These are phyloP conservation scores for Tachuris rubrigastra DNA, from an alignment of 2,113 vertebrate species.

Conservation along the genomic window DNA sequence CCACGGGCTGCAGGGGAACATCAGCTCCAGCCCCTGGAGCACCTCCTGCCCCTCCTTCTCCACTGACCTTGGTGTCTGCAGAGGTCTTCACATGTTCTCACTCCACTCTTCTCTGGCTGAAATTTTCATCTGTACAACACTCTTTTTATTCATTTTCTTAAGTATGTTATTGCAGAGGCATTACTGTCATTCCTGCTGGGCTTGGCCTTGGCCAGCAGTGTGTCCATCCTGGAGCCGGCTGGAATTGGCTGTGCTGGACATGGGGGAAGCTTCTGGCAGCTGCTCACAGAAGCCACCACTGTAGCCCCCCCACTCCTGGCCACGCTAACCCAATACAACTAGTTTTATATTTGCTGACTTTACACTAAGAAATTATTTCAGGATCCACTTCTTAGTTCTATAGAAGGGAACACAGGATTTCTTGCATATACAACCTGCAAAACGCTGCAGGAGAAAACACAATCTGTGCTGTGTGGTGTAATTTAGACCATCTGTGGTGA, in stretches of 20 bases:
- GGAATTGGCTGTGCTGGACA: not conserved
- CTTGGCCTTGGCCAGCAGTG: not conserved
- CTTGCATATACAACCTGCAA: not conserved
- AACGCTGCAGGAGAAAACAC: not conserved
- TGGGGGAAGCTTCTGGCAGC: not conserved
- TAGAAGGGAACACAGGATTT: not conserved
- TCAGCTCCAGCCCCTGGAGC: not conserved
- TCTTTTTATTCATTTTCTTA: not conserved
- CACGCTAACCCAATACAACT: not conserved
- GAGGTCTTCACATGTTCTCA: not conserved
- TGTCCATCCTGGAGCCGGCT: not conserved
- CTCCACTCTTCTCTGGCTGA: not conserved
- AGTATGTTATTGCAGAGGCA: not conserved
- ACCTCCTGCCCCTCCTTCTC: not conserved
- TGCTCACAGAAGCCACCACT: not conserved
- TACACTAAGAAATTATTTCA: not conserved
- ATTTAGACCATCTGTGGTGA: constrained; percentile 17
- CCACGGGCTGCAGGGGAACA: not conserved
- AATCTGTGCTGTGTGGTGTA: not conserved
- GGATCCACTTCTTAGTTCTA: not conserved
- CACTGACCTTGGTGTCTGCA: not conserved
- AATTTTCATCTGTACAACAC: not conserved
- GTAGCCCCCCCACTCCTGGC: not conserved
- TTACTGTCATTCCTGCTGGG: not conserved
- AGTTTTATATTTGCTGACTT: not conserved